Evolutionary conservation across 2,797 vertebrate genomes (phyloP).

Genomic region (Ptychobarbus kaznakovi): DNA sequence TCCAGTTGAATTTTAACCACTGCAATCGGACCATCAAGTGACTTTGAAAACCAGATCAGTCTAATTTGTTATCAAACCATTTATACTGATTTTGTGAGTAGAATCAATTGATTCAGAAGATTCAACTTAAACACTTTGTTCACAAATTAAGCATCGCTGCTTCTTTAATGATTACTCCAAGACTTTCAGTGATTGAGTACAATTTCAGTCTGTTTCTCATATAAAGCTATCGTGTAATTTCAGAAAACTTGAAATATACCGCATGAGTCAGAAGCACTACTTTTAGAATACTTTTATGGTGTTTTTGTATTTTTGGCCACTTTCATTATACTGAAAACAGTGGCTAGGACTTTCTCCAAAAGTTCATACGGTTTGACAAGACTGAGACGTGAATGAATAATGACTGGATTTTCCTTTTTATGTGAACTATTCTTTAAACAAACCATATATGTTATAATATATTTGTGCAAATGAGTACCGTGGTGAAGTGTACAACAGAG

Average conservation of each 20-base stretch:
- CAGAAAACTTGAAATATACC: background rate
- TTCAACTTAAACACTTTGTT: background rate
- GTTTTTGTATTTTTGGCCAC: background rate
- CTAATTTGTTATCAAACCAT: background rate
- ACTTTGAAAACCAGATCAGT: background rate
- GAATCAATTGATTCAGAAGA: background rate
- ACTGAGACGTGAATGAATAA: background rate
- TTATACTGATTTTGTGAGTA: background rate
- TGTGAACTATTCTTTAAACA: conserved; percentile 1
- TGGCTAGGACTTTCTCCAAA: background rate
- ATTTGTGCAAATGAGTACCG: conserved; percentile 71
- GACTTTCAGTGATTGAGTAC: background rate
- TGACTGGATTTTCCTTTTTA: background rate
- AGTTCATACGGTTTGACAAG: background rate
- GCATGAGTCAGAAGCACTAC: background rate
- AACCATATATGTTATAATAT: background rate
- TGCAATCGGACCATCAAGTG: background rate
- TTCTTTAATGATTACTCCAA: background rate
- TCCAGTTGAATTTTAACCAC: background rate
- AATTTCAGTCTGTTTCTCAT: background rate
- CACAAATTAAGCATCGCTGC: background rate
- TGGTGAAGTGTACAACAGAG: conserved; percentile 81
- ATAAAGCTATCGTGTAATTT: background rate
- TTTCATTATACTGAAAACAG: background rate
- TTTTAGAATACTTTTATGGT: background rate